A percentile compares a stretch with the other conserved stretches of the same genome.
Evolutionary conservation across 1,140 invertebrate species (phyloP).

Genomic region (Wasmannia auropunctata): DNA sequence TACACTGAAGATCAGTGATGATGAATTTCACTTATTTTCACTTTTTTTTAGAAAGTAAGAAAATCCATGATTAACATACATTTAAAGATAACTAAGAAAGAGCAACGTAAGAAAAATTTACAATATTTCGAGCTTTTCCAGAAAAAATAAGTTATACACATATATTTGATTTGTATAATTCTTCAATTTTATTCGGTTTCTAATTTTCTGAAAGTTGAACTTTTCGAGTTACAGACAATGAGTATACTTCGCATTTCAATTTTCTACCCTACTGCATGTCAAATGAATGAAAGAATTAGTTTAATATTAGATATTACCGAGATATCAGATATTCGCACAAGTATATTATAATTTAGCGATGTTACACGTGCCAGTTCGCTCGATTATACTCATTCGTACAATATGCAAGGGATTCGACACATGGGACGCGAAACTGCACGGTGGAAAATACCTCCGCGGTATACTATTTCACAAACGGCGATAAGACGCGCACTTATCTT

Average conservation of each 20-base stretch:
- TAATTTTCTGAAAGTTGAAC: neutral
- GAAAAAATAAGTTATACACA: no score
- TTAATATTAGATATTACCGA: constrained; percentile 16
- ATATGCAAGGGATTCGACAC: neutral
- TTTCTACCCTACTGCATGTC: neutral
- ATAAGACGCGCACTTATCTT: constrained; percentile 28
- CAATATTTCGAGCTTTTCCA: no score
- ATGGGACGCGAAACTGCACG: neutral
- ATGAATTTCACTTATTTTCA: no score
- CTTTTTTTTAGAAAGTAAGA: no score
- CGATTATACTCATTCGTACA: neutral
- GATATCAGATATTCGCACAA: no score
- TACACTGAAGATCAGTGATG: no score
- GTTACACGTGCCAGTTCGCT: neutral
- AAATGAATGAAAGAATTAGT: neutral
- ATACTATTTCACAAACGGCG: neutral
- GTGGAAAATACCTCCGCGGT: neutral
- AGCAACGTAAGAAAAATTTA: neutral
- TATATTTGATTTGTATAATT: neutral
- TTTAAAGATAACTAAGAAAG: neutral
- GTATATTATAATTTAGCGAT: constrained; percentile 13
- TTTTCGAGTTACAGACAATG: neutral
- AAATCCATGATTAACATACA: neutral
- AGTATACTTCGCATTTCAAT: neutral
- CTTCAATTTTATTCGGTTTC: neutral